Evolutionary conservation across 1,140 invertebrate genomes (phyloP).

Genomic region (Atta colombica): DNA sequence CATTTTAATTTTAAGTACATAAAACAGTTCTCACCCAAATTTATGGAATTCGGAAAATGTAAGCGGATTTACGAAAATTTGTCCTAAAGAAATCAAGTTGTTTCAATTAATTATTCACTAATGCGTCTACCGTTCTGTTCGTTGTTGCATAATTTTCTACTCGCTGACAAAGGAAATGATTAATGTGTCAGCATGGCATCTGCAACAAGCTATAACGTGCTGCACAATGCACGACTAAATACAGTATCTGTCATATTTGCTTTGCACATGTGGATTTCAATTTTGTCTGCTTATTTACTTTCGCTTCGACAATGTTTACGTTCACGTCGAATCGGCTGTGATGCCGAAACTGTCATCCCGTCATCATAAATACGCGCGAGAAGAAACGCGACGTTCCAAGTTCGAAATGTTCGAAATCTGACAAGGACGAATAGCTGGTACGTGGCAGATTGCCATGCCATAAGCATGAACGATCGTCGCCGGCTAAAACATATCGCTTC

Average conservation of each 20-base stretch:
- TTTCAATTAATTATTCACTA: background rate
- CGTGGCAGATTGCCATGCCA: constrained; percentile 3
- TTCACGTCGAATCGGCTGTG: constrained; percentile 1
- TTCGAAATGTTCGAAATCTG: constrained; percentile 58
- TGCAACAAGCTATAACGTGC: constrained; percentile 7
- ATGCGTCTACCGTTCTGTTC: background rate
- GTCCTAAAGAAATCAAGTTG: constrained; percentile 17
- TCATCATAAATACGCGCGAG: constrained; percentile 12
- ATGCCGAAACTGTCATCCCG: background rate
- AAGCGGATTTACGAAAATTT: constrained; percentile 25
- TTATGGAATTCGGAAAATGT: background rate
- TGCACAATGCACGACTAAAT: background rate
- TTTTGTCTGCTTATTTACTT: constrained; percentile 47
- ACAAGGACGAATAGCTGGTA: constrained; percentile 60
- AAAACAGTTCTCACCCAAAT: background rate
- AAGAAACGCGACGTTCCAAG: constrained; percentile 37
- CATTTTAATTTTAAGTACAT: background rate
- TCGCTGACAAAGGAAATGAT: constrained; percentile 34
- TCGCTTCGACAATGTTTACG: background rate
- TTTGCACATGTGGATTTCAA: background rate
- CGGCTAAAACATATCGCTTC: constrained; percentile 43
- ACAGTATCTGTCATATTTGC: background rate
- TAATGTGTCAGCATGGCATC: constrained; percentile 19
- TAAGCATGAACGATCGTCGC: constrained; percentile 60
- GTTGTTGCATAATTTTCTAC: constrained; percentile 35